Evolutionary conservation across 2,888 invertebrate species (phyloP), one percentile per base, ranked within the genome.

Genomic region (Empis livida): DNA sequence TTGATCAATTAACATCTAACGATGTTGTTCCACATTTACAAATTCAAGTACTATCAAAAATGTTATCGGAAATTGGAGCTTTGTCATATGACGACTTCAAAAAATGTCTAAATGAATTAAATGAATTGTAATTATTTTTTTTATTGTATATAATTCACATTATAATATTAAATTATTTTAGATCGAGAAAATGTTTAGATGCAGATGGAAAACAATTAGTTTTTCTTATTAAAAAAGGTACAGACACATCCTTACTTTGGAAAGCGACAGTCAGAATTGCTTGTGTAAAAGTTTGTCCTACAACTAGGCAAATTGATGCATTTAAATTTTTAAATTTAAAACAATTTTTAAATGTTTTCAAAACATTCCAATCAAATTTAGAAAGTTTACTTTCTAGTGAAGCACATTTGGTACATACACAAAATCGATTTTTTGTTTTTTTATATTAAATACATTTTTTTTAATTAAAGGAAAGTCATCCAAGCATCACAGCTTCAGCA

Each of bases 191-290:
- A 56, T 79, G 76, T 56, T 70, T 76, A 50, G 79, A 79, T 62
- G 63, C 71, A 5, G 71, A 73, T 55, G 80, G 80, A 1, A 78
- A 79, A 57, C 77, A 77, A 58, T 62, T 82, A 27, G 63, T 79
- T 37, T 83, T 83, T 67, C 74, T 76, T 42, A 73, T 83, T 2
- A 78, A 79, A 59, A 74, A 73, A 52, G 80, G 79, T 4, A 75
- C 78, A 5, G 80, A 81, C 59, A 68, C 74, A 0, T 73, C 79
- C 1, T 59, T 80, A 20, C 67, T 82, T 32, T 84, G 84, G 84
- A 82, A 80, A 60, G 79, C 78, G 1, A 80, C 79, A 2, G 77
- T 82, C 1, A 72, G 76, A 60, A 77, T 84, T 54, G 77, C 75
- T 27, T 79, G 79, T 56, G 72, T 78, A n/a, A 77, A 76, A 67